Evolutionary conservation across 1,140 invertebrate genomes (phyloP).

Genomic region (Mactra quadrangularis): DNA sequence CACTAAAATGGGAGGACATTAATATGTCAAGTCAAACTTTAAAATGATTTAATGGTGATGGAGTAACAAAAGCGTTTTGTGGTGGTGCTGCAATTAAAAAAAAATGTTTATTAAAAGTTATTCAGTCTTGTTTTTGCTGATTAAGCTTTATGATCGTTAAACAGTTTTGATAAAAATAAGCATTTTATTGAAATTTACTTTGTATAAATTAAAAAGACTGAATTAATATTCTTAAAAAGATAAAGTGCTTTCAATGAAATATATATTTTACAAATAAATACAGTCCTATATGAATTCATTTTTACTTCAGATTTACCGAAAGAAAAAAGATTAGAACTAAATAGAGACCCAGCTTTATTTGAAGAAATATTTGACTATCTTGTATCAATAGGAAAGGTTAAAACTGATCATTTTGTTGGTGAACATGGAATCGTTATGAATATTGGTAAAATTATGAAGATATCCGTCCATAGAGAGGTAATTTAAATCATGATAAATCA

Average conservation of each 20-base stretch:
- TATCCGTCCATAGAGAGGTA: constrained; percentile 59
- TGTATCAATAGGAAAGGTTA: constrained; percentile 42
- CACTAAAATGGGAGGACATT: too few species aligned
- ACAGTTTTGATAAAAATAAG: constrained; percentile 40
- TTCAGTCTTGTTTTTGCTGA: constrained; percentile 4
- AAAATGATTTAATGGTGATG: too few species aligned
- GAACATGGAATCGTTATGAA: constrained; percentile 45
- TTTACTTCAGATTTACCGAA: constrained; percentile 48
- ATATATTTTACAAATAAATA: too few species aligned
- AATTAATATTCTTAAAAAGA: too few species aligned
- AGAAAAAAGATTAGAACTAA: constrained; percentile 22
- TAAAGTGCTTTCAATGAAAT: too few species aligned
- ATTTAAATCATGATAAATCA: constrained; percentile 20
- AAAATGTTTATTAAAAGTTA: too few species aligned
- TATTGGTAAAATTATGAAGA: constrained; percentile 39
- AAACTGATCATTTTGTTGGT: constrained; percentile 45
- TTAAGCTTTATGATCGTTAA: constrained; percentile 26
- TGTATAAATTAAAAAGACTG: too few species aligned
- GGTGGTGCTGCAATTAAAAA: too few species aligned
- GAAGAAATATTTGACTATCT: constrained; percentile 47
- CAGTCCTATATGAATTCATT: too few species aligned
- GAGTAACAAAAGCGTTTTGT: too few species aligned
- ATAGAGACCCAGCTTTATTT: constrained; percentile 26
- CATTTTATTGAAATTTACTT: too few species aligned
- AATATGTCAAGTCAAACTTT: too few species aligned